These are phyloP conservation scores for Nibea albiflora DNA, from an alignment of 2,113 vertebrate species.

Conservation along the genomic window DNA sequence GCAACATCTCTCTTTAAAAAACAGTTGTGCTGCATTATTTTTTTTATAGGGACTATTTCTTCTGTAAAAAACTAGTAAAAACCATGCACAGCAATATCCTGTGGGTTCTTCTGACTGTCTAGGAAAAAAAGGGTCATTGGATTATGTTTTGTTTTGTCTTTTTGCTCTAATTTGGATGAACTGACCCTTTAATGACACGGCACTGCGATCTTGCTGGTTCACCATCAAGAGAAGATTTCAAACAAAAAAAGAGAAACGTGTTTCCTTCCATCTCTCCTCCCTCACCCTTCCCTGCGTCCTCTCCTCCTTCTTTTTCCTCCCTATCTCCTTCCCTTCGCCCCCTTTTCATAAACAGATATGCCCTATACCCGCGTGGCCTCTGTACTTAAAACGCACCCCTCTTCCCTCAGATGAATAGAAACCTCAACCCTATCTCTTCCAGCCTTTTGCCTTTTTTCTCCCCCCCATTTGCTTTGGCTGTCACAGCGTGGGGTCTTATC, in stretches of 20 bases:
- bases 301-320: not conserved
- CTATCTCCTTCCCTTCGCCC: slow-evolving; percentile 73
- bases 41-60: slow-evolving; percentile 1
- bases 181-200: not conserved
- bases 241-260: not conserved
- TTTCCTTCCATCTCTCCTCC: not conserved
- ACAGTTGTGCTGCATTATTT: not conserved
- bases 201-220: not conserved
- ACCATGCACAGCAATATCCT: not conserved
- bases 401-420: slow-evolving; percentile 89
- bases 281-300: not conserved
- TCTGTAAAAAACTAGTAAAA: not conserved
- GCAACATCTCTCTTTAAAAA: not conserved
- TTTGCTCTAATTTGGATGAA: not conserved
- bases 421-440: slow-evolving; percentile 94
- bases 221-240: not conserved
- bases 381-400: slow-evolving; percentile 72
- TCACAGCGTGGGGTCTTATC: slow-evolving; percentile 93
- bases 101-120: not conserved
- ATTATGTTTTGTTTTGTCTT: not conserved
- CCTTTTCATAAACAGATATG: slow-evolving; percentile 89
- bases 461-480: slow-evolving; percentile 90
- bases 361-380: slow-evolving; percentile 66
- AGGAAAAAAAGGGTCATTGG: not conserved
- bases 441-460: slow-evolving; percentile 81